Evolutionary conservation across 2,888 invertebrate species (phyloP).

Genomic region (Pogonocherus hispidulus): DNA sequence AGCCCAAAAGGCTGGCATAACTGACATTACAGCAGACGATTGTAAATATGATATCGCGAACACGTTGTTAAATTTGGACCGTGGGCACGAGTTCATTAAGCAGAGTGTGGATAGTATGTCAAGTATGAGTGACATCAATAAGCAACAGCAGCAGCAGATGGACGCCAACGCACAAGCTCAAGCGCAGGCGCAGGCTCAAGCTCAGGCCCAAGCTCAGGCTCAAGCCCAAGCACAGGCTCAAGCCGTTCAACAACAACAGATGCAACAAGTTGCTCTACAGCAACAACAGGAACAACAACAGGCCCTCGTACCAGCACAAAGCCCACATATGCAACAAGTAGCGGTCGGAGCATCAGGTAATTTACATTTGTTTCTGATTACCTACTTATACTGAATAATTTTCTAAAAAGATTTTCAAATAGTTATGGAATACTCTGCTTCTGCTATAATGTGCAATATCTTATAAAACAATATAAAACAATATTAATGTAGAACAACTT

Average conservation of each 20-base stretch:
- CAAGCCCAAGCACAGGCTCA: slow-evolving; percentile 71
- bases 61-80: slow-evolving; percentile 76
- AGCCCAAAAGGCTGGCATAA: slow-evolving; percentile 78
- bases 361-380: too few relatives aligned
- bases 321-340: slow-evolving; percentile 49
- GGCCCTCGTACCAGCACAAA: slow-evolving; percentile 56
- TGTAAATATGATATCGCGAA: slow-evolving; percentile 80
- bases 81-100: slow-evolving; percentile 64
- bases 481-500: too few relatives aligned
- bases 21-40: slow-evolving; percentile 78
- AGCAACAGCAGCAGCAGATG: slow-evolving; percentile 61
- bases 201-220: slow-evolving; percentile 57
- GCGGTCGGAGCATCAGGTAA: slow-evolving; percentile 44
- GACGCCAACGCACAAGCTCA: slow-evolving; percentile 64
- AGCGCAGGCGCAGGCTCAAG: slow-evolving; percentile 63
- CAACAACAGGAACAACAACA: slow-evolving; percentile 69
- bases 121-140: slow-evolving; percentile 65
- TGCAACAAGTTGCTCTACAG: slow-evolving; percentile 74
- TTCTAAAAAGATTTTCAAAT: too few relatives aligned
- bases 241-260: slow-evolving; percentile 69
- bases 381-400: too few relatives aligned
- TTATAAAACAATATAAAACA: too few relatives aligned
- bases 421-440: too few relatives aligned
- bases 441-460: too few relatives aligned
- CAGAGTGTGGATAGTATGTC: slow-evolving; percentile 53